Evolutionary conservation across 2,113 vertebrate species (phyloP), one percentile per base, ranked within the genome.

Genomic region (Chlorodrepanis virens): DNA sequence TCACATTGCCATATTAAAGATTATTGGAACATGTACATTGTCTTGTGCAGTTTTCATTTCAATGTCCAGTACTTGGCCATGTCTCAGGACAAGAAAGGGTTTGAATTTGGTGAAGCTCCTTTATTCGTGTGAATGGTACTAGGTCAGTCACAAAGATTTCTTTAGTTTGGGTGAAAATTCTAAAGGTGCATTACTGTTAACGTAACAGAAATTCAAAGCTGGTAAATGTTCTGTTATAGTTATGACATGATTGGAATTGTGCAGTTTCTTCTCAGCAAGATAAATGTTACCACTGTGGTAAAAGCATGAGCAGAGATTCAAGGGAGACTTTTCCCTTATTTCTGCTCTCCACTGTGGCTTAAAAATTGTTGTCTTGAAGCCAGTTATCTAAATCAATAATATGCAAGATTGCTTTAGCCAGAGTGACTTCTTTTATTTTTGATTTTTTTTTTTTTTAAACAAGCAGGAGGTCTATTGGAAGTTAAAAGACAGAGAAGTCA

Each of bases 21-120:
- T 93, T 63, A 24, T 29, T 53, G 22, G 5, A 53, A 45, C 28
- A 3, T n/a, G 4, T 50, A 7, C 16, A 11, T 40, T 40, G 35
- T 35, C 35, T 35, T 35, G 35, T 35, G 35, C 35, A 35, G 35
- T 35, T 35, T 35, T 35, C 35, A 35, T 35, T 35, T 35, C 35
- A 40, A 28, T n/a, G 14, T 42, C 19, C 33, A 72, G 40, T 20
- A 23, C 4, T 3, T 29, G 24, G 13, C 44, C 0, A 0, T 59
- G n/a, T 71, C 35, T 76, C 33, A 31, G 67, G n/a, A 40, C 31
- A 44, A 25, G 57, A 18, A 44, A 40, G 4, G 22, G 20, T 21
- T n/a, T 37, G 37, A 31, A 59, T 68, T 64, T 71, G 54, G 35
- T 35, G 45, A 49, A 50, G 22, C 10, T 37, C 25, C 54, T 84